These are phyloP conservation scores for Lampris incognitus DNA, from an alignment of 2,113 vertebrate species.

Conservation along the genomic window DNA sequence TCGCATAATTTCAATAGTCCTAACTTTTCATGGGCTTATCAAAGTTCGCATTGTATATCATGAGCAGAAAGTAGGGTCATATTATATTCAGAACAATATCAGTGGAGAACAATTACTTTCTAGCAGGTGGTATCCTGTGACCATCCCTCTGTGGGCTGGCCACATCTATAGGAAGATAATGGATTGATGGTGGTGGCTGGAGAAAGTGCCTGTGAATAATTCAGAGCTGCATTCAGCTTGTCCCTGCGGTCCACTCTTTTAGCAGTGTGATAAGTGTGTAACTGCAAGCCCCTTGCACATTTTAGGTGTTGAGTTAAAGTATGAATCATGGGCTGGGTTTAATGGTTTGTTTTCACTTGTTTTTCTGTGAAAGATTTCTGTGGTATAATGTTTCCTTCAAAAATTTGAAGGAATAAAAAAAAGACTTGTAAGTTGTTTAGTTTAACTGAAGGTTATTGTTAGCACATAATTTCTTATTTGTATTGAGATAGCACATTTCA, in stretches of 20 bases:
- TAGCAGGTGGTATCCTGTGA: conserved; percentile 79
- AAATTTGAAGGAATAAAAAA: too few relatives aligned
- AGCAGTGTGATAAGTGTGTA: conserved; percentile 53
- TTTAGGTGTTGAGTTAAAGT: conserved; percentile 24
- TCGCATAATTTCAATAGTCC: not conserved
- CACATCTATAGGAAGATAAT: conserved; percentile 78
- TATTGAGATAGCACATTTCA: not conserved
- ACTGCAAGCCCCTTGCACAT: conserved; percentile 27
- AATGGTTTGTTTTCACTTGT: not conserved
- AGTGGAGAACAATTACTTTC: conserved; percentile 64
- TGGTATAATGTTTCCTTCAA: too few relatives aligned
- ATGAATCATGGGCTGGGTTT: not conserved
- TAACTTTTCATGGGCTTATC: not conserved
- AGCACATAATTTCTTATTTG: not conserved
- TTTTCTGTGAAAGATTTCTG: too few relatives aligned
- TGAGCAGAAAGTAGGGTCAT: conserved; percentile 16
- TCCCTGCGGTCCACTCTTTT: conserved; percentile 43
- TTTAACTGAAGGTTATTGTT: not conserved
- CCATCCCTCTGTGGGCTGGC: conserved; percentile 63
- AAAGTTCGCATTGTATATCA: not conserved
- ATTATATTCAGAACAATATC: conserved; percentile 23
- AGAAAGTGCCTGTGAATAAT: conserved; percentile 85
- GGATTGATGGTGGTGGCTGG: conserved; percentile 73
- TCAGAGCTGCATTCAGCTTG: conserved; percentile 66
- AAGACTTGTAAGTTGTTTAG: not conserved